These are phyloP conservation scores for Pyrocoelia pectoralis DNA, from an alignment of 2,888 invertebrate genomes.

Conservation along the genomic window DNA sequence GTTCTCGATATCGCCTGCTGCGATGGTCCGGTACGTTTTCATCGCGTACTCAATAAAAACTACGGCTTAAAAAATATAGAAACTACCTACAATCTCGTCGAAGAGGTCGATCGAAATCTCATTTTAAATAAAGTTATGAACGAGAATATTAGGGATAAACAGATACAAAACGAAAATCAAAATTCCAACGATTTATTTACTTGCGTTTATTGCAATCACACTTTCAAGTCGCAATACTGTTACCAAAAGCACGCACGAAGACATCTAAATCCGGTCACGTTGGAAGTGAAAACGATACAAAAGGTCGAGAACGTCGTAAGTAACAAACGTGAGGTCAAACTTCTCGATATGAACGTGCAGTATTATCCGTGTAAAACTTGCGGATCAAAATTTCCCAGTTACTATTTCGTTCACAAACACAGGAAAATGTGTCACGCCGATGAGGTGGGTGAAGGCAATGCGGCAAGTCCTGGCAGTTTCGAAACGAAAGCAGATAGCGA, in stretches of 20 bases:
- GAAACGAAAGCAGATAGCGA: slow-evolving; percentile 27
- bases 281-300: slow-evolving; percentile 53
- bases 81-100: slow-evolving; percentile 15
- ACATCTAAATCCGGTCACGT: slow-evolving; percentile 70
- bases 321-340: slow-evolving; percentile 67
- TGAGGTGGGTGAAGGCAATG: slow-evolving; percentile 60
- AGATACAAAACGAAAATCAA: slow-evolving; percentile 57
- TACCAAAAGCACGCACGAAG: slow-evolving; percentile 81
- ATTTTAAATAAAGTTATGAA: slow-evolving; percentile 59
- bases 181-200: slow-evolving; percentile 65
- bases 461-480: slow-evolving; percentile 15
- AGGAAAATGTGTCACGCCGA: slow-evolving; percentile 84
- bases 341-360: slow-evolving; percentile 81
- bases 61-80: slow-evolving; percentile 63
- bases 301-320: slow-evolving; percentile 48
- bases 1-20: slow-evolving; percentile 90
- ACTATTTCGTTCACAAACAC: slow-evolving; percentile 94
- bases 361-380: slow-evolving; percentile 95
- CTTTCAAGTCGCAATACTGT: slow-evolving; percentile 85
- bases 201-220: slow-evolving; percentile 79
- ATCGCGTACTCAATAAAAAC: slow-evolving; percentile 83
- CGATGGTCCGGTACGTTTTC: slow-evolving; percentile 89
- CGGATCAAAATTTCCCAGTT: slow-evolving; percentile 91
- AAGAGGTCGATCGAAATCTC: slow-evolving; percentile 44
- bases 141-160: slow-evolving; percentile 54